A percentile compares a stretch with the other conserved stretches of the same genome.
Conservation (phyloP, 2,113 vertebrate species). For the Sitta europaea region DNA sequence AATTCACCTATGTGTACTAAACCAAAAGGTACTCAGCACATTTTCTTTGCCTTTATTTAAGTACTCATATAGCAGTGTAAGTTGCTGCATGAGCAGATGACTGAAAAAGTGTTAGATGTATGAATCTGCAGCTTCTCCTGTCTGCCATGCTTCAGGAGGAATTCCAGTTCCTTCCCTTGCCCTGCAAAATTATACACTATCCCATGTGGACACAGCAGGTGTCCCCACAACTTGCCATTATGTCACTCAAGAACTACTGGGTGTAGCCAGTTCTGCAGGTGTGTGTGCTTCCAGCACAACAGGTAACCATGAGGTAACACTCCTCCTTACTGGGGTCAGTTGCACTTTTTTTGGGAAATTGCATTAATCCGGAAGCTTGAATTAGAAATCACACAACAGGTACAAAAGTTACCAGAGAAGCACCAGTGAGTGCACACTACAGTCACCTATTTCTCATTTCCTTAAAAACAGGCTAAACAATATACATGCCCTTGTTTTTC, state of each 20-base stretch:
- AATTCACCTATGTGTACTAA: not conserved
- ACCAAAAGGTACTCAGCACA: not conserved
- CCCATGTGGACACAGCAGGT: rapidly evolving
- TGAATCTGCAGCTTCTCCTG: not conserved
- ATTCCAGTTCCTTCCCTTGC: not conserved
- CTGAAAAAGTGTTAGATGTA: not conserved
- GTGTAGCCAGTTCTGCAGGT: not conserved
- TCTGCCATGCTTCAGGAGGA: not conserved
- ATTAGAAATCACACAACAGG: not conserved
- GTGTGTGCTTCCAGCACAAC: not conserved
- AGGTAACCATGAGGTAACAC: not conserved
- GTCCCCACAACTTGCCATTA: not conserved
- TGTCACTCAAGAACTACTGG: not conserved
- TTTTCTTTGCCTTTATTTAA: not conserved
- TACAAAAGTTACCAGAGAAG: not conserved
- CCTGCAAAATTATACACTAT: not conserved
- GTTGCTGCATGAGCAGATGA: not conserved
- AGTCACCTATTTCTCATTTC: not conserved
- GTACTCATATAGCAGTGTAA: not conserved
- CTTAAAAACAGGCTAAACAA: not conserved
- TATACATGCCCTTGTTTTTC: not conserved
- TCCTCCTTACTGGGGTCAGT: not conserved
- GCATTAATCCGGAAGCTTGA: not conserved
- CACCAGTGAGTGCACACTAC: not conserved
- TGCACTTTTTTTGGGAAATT: not conserved